Evolutionary conservation across 1,140 invertebrate genomes (phyloP), one percentile per base, ranked within the genome.

Genomic region (Drosophila orosa): DNA sequence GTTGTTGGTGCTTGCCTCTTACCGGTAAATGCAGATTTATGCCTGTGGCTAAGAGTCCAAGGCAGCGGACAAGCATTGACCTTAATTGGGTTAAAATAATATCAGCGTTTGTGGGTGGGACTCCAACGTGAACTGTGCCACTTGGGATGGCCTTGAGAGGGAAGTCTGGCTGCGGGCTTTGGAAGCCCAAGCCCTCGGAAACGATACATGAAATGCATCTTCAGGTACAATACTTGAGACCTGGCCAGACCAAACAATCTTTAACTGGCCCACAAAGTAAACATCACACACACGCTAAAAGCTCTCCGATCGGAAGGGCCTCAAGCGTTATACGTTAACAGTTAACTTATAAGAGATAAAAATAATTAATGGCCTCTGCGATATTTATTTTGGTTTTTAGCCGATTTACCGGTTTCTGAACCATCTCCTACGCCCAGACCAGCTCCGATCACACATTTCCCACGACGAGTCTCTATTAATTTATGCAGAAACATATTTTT

Each of bases 321-420:
- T 55, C 19, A 22, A 31, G n/a, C 25, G 17, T 24, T 45, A 42
- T 15, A 40, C 35, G 9, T 65, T 71, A 75, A 82, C 71, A 68
- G 75, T 87, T 82, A 82, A 52, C 42, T 33, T 37, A 33, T 6
- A 39, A 24, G 55, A 79, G 75, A 87, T 87, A 77, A 83, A 74
- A 78, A 42, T 72, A 68, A 80, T 83, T 78, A 78, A 83, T 80
- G 76, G 35, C 59, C 57, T 52, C 40, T 52, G 79, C 67, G 37
- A 71, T 72, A 76, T 69, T 72, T 60, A 55, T 72, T 63, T 82
- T 82, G 75, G 37, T 60, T 81, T 63, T 68, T 19, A 65, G 60
- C 65, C 68, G 67, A 69, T 77, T 80, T 77, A 87, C 83, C 72
- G 76, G 79, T 87, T 87, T 87, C 68, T 77, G 76, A 86, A 87